These are phyloP conservation scores for Andrena cerasifolii DNA, from an alignment of 1,140 invertebrate genomes.

Conservation along the genomic window DNA sequence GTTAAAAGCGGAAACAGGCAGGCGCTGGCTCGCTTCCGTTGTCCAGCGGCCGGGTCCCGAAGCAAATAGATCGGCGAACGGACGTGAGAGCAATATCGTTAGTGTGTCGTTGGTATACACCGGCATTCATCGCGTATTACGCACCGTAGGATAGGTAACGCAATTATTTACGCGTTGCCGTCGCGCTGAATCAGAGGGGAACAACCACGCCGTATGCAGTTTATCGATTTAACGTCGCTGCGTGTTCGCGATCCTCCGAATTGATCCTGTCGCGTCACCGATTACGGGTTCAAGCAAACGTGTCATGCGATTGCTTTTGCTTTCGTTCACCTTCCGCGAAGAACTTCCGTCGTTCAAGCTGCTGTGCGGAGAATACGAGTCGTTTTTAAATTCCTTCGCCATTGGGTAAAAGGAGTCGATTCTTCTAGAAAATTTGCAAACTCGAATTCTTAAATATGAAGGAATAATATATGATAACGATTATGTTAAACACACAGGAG, in stretches of 20 bases:
- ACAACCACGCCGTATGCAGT: conserved; percentile 20
- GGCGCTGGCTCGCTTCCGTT: conserved; percentile 6
- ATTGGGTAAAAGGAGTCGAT: no score
- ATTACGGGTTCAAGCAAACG: not conserved
- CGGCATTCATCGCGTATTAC: conserved; percentile 65
- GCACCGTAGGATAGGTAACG: conserved; percentile 60
- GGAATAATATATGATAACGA: no score
- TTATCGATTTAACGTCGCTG: conserved; percentile 46
- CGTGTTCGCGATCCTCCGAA: conserved; percentile 35
- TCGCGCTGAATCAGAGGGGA: conserved; percentile 17
- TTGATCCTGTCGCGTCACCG: conserved; percentile 6
- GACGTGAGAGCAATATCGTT: conserved; percentile 66
- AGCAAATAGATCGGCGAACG: conserved; percentile 60
- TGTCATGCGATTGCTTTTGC: not conserved
- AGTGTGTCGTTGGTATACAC: conserved; percentile 59
- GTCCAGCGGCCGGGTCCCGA: conserved; percentile 39
- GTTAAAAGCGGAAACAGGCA: conserved; percentile 29
- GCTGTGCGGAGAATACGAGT: no score
- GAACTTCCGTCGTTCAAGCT: conserved; percentile 10
- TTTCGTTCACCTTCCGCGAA: not conserved
- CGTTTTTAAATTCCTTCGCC: no score
- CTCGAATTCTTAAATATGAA: no score
- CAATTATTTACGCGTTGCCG: conserved; percentile 68
- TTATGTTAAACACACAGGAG: no score
- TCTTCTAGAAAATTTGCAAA: no score